These are phyloP conservation scores for Mobula hypostoma DNA, from an alignment of 2,113 vertebrate species.

Conservation along the genomic window DNA sequence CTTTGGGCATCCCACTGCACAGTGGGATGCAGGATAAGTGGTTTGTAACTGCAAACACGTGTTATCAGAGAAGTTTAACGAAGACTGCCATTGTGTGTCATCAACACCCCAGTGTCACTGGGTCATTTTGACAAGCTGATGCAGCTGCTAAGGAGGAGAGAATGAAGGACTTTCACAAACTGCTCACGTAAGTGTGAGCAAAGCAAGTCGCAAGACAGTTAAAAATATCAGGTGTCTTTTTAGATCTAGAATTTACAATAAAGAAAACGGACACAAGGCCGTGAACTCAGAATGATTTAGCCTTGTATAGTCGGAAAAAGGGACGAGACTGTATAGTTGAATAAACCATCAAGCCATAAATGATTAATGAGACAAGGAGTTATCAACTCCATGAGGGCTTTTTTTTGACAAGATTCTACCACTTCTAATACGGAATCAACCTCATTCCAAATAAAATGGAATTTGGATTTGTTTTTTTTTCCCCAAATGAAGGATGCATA, in stretches of 20 bases:
- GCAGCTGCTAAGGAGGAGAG: not conserved
- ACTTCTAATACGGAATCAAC: not conserved
- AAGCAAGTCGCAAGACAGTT: not conserved
- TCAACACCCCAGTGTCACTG: not conserved
- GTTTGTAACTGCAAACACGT: not conserved
- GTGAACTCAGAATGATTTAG: not conserved
- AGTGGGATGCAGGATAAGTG: not conserved
- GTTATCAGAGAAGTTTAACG: not conserved
- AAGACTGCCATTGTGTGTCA: not conserved
- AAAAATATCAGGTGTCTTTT: not conserved
- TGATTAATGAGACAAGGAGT: not conserved
- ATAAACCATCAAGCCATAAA: not conserved
- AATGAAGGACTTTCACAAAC: not conserved
- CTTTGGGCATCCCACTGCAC: not conserved
- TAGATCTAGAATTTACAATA: not conserved
- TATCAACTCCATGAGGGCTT: not conserved
- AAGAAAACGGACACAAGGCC: not conserved
- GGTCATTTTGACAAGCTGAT: not conserved
- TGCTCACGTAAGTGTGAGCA: not conserved
- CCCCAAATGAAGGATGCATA: not conserved
- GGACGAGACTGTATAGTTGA: too few relatives aligned
- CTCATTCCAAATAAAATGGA: not conserved
- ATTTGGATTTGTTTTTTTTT: not conserved
- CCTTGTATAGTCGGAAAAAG: not conserved
- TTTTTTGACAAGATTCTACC: not conserved